Percentiles rank a stretch among this genome's conserved stretches.
These are phyloP conservation scores for Notocelia uddmanniana DNA, from an alignment of 2,888 invertebrate genomes.

Conservation along the genomic window DNA sequence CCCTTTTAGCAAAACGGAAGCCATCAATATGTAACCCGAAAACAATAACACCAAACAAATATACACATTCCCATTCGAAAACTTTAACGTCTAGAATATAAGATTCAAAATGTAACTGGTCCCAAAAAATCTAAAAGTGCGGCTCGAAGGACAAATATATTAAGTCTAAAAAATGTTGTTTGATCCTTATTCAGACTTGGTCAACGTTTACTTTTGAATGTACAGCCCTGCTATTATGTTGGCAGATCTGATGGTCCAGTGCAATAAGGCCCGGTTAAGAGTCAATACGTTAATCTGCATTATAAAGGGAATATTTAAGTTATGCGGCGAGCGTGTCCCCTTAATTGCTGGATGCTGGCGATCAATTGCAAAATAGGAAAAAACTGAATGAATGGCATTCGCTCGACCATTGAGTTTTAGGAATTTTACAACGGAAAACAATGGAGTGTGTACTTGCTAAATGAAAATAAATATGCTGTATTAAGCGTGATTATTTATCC, in stretches of 20 bases:
- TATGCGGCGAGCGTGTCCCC: conserved; percentile 71
- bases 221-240: conserved; percentile 26
- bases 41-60: conserved; percentile 41
- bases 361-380: conserved; percentile 83
- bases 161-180: neutral
- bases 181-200: neutral
- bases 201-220: conserved; percentile 10
- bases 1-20: conserved; percentile 63
- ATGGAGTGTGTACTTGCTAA: conserved; percentile 53
- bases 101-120: conserved; percentile 13
- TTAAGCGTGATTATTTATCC: neutral
- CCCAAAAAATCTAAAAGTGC: conserved; percentile 21
- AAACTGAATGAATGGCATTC: conserved; percentile 75
- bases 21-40: conserved; percentile 55
- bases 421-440: conserved; percentile 59
- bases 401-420: conserved; percentile 67
- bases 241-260: conserved; percentile 48
- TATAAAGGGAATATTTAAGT: conserved; percentile 80
- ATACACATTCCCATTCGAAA: conserved; percentile 16
- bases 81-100: conserved; percentile 3
- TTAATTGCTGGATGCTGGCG: conserved; percentile 79
- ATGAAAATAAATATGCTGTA: neutral
- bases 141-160: conserved; percentile 22
- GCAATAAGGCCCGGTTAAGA: conserved; percentile 57
- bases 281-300: conserved; percentile 84